phyloP scores from a whole-genome alignment of 2,888 invertebrate species.

The Spilarctia lutea region DNA sequence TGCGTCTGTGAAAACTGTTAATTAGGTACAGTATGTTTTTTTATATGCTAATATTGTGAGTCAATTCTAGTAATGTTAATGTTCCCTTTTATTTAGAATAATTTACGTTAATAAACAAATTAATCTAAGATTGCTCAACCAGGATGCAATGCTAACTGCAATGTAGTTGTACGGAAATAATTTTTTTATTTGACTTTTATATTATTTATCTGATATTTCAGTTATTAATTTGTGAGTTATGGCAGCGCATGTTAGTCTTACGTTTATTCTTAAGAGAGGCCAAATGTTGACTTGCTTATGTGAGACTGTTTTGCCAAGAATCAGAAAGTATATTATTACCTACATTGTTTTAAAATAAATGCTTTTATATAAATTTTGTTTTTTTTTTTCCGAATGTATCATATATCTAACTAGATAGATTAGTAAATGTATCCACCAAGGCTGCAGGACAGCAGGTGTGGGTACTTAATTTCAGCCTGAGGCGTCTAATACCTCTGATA shows the following conservation, averaged over 20 bases:
- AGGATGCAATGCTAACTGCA: slow-evolving; percentile 84
- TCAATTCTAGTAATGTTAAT: slow-evolving; percentile 85
- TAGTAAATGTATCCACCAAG: too few species aligned
- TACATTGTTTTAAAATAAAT: slow-evolving; percentile 87
- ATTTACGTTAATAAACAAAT: slow-evolving; percentile 81
- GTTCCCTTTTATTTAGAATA: slow-evolving; percentile 83
- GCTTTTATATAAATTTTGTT: slow-evolving; percentile 81
- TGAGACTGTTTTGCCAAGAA: slow-evolving; percentile 87
- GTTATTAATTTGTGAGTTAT: slow-evolving; percentile 83
- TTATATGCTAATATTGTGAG: slow-evolving; percentile 84
- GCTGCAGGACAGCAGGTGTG: too few species aligned
- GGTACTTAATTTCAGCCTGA: too few species aligned
- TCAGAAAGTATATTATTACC: slow-evolving; percentile 87
- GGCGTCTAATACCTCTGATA: too few species aligned
- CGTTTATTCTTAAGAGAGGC: slow-evolving; percentile 85
- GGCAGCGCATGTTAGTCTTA: slow-evolving; percentile 86
- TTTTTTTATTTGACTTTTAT: slow-evolving; percentile 81
- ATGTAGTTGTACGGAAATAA: slow-evolving; percentile 76
- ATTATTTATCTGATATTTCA: slow-evolving; percentile 83
- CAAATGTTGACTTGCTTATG: slow-evolving; percentile 87
- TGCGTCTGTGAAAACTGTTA: slow-evolving; percentile 71
- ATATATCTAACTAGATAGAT: too few species aligned
- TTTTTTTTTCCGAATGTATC: slow-evolving; percentile 19
- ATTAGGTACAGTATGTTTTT: slow-evolving; percentile 69
- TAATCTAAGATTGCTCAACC: slow-evolving; percentile 85